Evolutionary conservation across 1,140 invertebrate species (phyloP), one percentile per base, ranked within the genome.

Genomic region (Mylabris phalerata): DNA sequence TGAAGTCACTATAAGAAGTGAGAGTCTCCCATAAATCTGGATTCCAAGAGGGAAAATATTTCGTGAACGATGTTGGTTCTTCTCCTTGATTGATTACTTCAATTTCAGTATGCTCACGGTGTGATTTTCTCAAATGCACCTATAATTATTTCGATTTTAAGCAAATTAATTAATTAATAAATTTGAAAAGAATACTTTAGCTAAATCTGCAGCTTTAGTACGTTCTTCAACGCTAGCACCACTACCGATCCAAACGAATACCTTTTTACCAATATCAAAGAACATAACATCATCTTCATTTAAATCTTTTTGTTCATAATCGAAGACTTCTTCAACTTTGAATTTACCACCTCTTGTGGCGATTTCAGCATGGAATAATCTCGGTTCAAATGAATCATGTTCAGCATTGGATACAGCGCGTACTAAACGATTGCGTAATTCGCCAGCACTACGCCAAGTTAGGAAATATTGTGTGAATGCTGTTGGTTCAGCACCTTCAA

Each of bases 391-490:
- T 9, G 47, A 48, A 26, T 50, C 49, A 41, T 44, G 13, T 41
- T 57, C 47, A 24, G 52, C 54, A 19, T 43, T 57, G 13, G 54
- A 57, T 9, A 75, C 67, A 9, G 78, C 77, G 24, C 80, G 75
- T 11, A 84, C 76, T 3, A 84, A 67, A 24, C 82, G 75, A 1
- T 72, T 72, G 62, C 83, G 81, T 0, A 78, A 71, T 75, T 83
- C 82, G 60, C 81, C 81, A 39, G 72, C 70, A 65, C 87, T 85
- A 49, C 81, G 80, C 89, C 89, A 91, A 0, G 81, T 81, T 26
- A 75, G 71, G 73, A 91, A 91, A 71, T 89, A 90, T 61, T 90
- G 86, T 61, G 88, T 89, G 73, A 91, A 90, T 2, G 82, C 77
- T 4, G 85, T 80, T 10, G 88, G 84, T 72, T 91, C 89, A 2